Evolutionary conservation across 35 echinoderm and acorn worm species (phyloP).

Genomic region (Ophiothrix spiculata): DNA sequence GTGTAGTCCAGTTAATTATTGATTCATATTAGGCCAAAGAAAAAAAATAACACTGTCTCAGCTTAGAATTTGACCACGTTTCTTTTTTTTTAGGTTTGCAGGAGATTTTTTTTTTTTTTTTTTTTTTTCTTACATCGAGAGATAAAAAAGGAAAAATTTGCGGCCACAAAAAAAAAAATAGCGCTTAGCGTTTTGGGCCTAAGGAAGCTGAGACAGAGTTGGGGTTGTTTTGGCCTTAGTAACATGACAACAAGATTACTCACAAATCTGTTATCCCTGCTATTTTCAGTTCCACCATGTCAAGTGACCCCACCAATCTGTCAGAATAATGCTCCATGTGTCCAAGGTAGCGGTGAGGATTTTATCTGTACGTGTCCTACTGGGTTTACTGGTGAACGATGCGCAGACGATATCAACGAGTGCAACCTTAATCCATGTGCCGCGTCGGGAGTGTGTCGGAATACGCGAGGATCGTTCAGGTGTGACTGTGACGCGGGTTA

Average conservation of each 20-base stretch:
- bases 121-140: not conserved
- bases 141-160: not conserved
- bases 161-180: not conserved
- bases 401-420: slow-evolving; percentile 12
- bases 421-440: slow-evolving; percentile 6
- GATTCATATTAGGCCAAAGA: not conserved
- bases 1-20: not conserved
- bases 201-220: not conserved
- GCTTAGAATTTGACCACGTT: not conserved
- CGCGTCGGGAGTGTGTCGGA: not conserved
- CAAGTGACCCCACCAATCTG: not conserved
- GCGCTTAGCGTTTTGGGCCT: not conserved
- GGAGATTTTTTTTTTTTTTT: not conserved
- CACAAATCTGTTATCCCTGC: not conserved
- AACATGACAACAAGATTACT: too few species aligned
- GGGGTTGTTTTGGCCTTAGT: not conserved
- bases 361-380: not conserved
- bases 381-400: not conserved
- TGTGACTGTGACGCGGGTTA: not conserved
- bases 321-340: not conserved
- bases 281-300: not conserved
- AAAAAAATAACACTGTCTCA: not conserved
- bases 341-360: not conserved
- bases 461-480: not conserved
- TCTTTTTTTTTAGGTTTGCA: too few species aligned